Evolutionary conservation across 2,888 invertebrate genomes (phyloP), one percentile per base, ranked within the genome.

Genomic region (Andrena chrysosceles): DNA sequence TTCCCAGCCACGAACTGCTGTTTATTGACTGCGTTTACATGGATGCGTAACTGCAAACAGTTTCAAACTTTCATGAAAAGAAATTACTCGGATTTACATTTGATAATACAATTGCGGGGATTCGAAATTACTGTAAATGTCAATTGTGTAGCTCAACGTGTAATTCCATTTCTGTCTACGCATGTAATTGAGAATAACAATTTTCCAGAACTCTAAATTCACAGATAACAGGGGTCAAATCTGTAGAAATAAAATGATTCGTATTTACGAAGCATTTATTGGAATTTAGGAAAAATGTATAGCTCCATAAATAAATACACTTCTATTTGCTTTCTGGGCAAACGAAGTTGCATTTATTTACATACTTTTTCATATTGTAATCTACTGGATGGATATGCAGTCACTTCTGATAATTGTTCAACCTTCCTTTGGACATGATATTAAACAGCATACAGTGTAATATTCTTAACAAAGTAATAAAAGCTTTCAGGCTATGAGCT

Each of bases 1-100:
- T 2, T 42, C 16, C 10, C 59, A 63, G 62, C 63, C 67, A 56
- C 63, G 56, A 76, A 70, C 70, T 33, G 63, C 54, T 70, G 76
- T 70, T 76, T 70, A 63, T 54, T 33, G 54, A 59, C 54, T 33
- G 48, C 52, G 63, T 76, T 76, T 70, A 69, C 69, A 29, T 49
- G 52, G 20, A 7, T n/a, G n/a, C n/a, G 33, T 23, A 10, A 7
- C 52, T 29, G 16, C 16, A 23, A 48, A 59, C 66, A 31, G 54
- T 63, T 42, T 20, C 2, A 1, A 54, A 63, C 63, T 64, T 54
- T 48, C 48, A 16, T 23, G 31, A 63, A 63, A 69, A 76, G 63
- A 35, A 75, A 52, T 68, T 68, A 20, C 59, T 3, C 23, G 10
- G 10, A 1, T n/a, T n/a, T n/a, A 23, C 31, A 0, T 33, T 60